These are phyloP conservation scores for Oscheius sp. DNA, from an alignment of 2,888 invertebrate genomes.

Conservation along the genomic window DNA sequence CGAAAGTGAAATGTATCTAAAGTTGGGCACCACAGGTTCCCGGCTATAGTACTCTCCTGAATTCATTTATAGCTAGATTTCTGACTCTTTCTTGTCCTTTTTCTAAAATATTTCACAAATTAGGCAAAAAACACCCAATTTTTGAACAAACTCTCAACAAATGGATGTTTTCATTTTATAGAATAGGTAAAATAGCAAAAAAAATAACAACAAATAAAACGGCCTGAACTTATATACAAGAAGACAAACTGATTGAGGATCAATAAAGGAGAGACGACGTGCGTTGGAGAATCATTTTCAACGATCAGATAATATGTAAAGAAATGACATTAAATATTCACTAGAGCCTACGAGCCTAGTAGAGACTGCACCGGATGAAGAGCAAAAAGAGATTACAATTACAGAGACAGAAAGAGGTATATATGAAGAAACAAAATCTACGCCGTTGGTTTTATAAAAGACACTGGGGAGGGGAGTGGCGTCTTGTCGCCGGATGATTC, in stretches of 20 bases:
- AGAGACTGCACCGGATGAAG: conserved; percentile 19
- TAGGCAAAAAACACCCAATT: too few species aligned
- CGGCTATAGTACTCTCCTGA: too few species aligned
- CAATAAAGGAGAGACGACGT: conserved; percentile 5
- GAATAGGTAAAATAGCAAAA: not conserved
- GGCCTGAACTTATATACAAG: conserved; percentile 7
- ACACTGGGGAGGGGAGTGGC: conserved; percentile 10
- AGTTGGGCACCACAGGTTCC: too few species aligned
- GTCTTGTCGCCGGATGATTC: not conserved
- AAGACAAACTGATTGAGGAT: conserved; percentile 8
- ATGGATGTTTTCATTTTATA: too few species aligned
- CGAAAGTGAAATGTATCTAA: too few species aligned
- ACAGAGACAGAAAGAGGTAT: not conserved
- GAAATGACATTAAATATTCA: not conserved
- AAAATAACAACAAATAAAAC: conserved; percentile 1
- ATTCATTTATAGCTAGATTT: too few species aligned
- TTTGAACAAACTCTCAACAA: too few species aligned
- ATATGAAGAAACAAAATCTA: not conserved
- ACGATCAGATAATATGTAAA: not conserved
- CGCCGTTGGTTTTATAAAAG: conserved; percentile 1
- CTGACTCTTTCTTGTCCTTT: too few species aligned
- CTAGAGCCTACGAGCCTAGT: conserved; percentile 1
- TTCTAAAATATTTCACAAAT: too few species aligned
- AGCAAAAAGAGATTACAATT: too few species aligned
- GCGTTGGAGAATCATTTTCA: too few species aligned